phyloP scores from a whole-genome alignment of 2,888 invertebrate genomes.

The Synergus umbraculus region DNA sequence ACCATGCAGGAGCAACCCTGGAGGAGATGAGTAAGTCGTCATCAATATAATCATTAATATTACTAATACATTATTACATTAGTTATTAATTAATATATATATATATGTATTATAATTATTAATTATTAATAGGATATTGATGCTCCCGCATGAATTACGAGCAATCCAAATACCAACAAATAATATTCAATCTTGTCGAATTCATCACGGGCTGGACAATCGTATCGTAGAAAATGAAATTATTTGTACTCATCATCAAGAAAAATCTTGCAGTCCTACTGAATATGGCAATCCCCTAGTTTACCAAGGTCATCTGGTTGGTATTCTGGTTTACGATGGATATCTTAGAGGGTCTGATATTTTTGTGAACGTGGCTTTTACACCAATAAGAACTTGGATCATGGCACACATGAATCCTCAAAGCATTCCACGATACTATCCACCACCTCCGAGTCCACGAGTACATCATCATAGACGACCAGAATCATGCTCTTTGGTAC shows the following conservation, averaged over 20 bases:
- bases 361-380: not conserved
- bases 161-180: not conserved
- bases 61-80: too few species aligned
- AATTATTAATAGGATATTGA: not conserved
- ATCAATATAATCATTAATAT: too few species aligned
- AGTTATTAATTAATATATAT: too few species aligned
- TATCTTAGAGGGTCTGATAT: not conserved
- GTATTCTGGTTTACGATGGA: not conserved
- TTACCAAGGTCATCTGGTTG: not conserved
- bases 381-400: not conserved
- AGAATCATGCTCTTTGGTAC: not conserved
- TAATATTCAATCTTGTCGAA: not conserved
- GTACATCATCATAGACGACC: not conserved
- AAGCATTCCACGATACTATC: not conserved
- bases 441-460: not conserved
- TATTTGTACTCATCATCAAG: not conserved
- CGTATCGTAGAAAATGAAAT: not conserved
- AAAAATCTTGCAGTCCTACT: not conserved
- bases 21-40: too few species aligned
- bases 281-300: not conserved
- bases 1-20: too few species aligned
- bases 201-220: rapidly evolving
- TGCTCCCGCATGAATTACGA: not conserved
- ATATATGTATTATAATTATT: too few species aligned
- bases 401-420: too few species aligned